Evolutionary conservation across 2,113 vertebrate species (phyloP).

Genomic region (Siniperca chuatsi): DNA sequence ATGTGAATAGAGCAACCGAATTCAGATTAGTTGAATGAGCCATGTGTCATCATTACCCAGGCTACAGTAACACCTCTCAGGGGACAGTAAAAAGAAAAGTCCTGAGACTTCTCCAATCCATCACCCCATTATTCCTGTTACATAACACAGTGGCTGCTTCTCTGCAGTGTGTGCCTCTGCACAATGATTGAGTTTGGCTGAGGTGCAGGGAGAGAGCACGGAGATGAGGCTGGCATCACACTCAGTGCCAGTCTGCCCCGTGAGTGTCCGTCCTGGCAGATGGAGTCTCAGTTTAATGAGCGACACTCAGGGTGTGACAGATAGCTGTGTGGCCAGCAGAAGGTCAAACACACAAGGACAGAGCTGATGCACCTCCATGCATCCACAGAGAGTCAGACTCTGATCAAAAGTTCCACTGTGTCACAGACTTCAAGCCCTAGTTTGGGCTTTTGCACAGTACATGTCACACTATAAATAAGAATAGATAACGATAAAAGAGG

Average conservation of each 20-base stretch:
- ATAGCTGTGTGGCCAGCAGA: conserved; percentile 44
- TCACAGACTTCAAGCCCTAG: not conserved
- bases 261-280: conserved; percentile 63
- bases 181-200: not conserved
- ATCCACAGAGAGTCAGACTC: not conserved
- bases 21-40: not conserved
- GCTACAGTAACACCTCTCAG: not conserved
- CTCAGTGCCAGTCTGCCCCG: conserved; percentile 44
- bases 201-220: not conserved
- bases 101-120: not conserved
- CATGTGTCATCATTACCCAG: not conserved
- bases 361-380: not conserved
- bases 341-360: conserved; percentile 72
- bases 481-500: not conserved
- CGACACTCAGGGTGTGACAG: conserved; percentile 43
- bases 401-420: not conserved
- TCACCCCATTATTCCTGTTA: not conserved
- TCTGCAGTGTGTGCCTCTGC: not conserved
- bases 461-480: not conserved
- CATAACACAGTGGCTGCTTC: not conserved
- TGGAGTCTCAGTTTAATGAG: conserved; percentile 58
- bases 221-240: not conserved
- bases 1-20: not conserved
- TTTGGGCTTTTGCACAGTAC: not conserved
- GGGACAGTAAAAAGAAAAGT: not conserved